Base-by-base conservation (phyloP, 2,888 invertebrate genomes). In the Zygothrica quintamaculata region DNA sequence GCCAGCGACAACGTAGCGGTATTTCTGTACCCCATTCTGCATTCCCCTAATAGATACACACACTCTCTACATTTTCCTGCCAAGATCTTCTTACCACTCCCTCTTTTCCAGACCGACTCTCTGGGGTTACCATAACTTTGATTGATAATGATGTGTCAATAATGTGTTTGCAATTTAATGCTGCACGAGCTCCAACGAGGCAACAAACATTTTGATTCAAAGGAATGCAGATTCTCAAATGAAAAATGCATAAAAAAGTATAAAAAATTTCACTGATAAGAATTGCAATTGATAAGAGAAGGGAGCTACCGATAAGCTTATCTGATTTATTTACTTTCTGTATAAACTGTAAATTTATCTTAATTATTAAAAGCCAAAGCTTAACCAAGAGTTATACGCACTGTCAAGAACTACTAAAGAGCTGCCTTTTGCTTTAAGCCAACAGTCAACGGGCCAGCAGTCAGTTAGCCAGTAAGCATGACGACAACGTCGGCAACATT, bases 111-210 rank as follows among this genome's bases (percentile, higher is more conserved):
- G n/a, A n/a, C n/a, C n/a, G n/a, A n/a, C n/a, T n/a, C n/a, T n/a
- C n/a, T n/a, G n/a, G n/a, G n/a, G n/a, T n/a, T 6, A 40, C 60
- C 40, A 53, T 50, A 66, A 48, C 62, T 61, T 62, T 69, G 87
- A 89, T 88, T 88, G 79, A 89, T 87, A 88, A 88, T 78, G 84
- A 85, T 85, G 87, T 88, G 89, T 88, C 88, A 89, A 89, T 88
- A 88, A 89, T 70, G 76, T 80, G 88, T 69, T 77, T 66, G 72
- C 74, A 76, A 75, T 77, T 79, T 80, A 62, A 84, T 84, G 86
- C 71, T 64, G 65, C 15, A 40, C 48, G 56, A 68, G 47, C 47
- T 48, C 53, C 65, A 65, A 53, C 62, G 43, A 55, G 26, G 40
- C 59, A 55, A n/a, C 9, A 15, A 16, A 50, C 7, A 53, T 65